Evolutionary conservation across 1,140 invertebrate genomes (phyloP), one percentile per base, ranked within the genome.

Genomic region (Lerema accius): DNA sequence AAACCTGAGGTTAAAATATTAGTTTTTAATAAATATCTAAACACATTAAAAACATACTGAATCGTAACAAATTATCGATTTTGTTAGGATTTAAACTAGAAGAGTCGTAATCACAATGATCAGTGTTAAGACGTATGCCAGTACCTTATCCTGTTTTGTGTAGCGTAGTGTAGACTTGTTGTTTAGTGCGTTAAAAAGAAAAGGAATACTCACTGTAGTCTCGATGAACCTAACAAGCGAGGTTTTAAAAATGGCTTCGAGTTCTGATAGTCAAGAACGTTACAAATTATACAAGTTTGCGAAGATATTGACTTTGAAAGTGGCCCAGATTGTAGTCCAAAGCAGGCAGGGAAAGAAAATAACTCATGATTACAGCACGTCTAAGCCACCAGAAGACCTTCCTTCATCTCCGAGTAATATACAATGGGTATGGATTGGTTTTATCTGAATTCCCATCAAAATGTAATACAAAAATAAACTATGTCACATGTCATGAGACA

Each of bases 291-390:
- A 84, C 45, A 90, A 90, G 50, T 90, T 88, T 60, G 82, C 84
- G 7, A 90, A 86, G 62, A 82, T 86, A 62, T 66, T 90, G 35
- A 80, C 85, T 16, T 69, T 88, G 37, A 88, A 90, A 71, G 78
- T 90, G 11, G 85, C 84, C 17, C 86, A 90, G 63, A 84, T 88
- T 43, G 85, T 90, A 1, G 86, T 90, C 9, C 84, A 90, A 70
- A 90, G 86, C 63, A 78, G 86, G 64, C 80, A 88, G 56, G 86
- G 86, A 3, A 90, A 86, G 62, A 88, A 86, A 71, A 83, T 88
- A 14, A 78, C 74, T 26, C 80, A 82, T 42, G 80, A 82, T 14
- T 76, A 62, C 43, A 80, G 71, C 42, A 45, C 64, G 49, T 61
- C 70, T 23, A 83, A 82, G 59, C 56, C 69, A 9, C 53, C 71